Percentiles rank a stretch among this genome's conserved stretches.
Evolutionary conservation across 2,797 vertebrate genomes (phyloP).

Genomic region (Babyrousa celebensis): DNA sequence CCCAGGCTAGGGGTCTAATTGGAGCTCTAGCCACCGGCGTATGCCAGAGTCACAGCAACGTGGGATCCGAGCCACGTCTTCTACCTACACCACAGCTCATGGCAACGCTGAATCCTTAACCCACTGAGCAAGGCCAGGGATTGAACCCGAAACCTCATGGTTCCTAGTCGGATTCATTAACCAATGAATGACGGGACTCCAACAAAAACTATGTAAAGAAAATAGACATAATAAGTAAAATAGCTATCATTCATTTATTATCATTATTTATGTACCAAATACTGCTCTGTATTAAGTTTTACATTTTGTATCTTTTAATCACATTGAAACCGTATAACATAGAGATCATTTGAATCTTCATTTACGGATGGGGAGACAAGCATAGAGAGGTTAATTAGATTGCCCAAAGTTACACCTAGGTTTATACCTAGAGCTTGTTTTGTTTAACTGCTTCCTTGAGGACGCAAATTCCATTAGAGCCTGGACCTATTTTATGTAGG

Average conservation of each 20-base stretch:
- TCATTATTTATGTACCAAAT: neutral
- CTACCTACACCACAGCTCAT: too few relatives aligned
- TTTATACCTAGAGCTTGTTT: neutral
- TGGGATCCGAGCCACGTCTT: too few relatives aligned
- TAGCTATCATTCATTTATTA: neutral
- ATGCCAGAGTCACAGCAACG: too few relatives aligned
- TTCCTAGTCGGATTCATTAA: too few relatives aligned
- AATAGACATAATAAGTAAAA: conserved; percentile 27
- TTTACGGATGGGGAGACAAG: conserved; percentile 20
- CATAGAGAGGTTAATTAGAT: conserved; percentile 45
- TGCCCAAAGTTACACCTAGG: neutral
- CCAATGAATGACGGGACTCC: too few relatives aligned
- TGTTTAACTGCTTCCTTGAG: neutral
- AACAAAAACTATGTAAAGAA: neutral
- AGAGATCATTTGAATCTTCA: conserved; percentile 36
- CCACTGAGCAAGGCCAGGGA: too few relatives aligned
- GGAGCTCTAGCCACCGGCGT: too few relatives aligned
- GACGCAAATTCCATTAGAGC: neutral
- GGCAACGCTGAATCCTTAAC: too few relatives aligned
- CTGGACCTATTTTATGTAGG: neutral
- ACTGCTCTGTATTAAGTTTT: neutral
- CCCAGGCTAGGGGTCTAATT: too few relatives aligned
- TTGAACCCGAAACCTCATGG: too few relatives aligned
- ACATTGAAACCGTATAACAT: conserved; percentile 44
- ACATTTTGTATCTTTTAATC: conserved; percentile 34